A percentile compares a stretch with the other conserved stretches of the same genome.
Conservation (phyloP, 2,888 invertebrate species). For the Drosophila kuntzei region DNA sequence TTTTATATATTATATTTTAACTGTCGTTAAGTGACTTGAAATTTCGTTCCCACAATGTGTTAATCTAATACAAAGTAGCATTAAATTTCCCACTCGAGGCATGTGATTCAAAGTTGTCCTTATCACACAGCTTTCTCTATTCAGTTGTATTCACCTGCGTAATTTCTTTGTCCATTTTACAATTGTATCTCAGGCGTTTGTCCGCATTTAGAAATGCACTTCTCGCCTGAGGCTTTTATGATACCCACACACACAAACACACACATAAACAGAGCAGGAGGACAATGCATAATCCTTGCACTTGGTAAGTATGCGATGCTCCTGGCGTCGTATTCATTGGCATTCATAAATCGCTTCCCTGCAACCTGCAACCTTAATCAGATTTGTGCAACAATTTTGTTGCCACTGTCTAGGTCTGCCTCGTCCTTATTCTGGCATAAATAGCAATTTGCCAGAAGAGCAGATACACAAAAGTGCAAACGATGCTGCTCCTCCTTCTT, state of each 20-base stretch:
- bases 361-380: conserved; percentile 68
- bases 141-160: conserved; percentile 14
- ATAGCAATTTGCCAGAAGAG: conserved; percentile 58
- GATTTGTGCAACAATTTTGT: conserved; percentile 66
- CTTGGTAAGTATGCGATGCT: conserved; percentile 9
- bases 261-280: background rate
- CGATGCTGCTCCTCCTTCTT: background rate
- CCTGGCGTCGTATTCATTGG: conserved; percentile 38
- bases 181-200: conserved; percentile 21
- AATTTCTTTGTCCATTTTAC: conserved; percentile 23
- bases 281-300: conserved; percentile 28
- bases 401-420: conserved; percentile 31
- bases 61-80: background rate
- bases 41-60: conserved; percentile 3
- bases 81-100: background rate
- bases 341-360: conserved; percentile 71
- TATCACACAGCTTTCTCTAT: conserved; percentile 18
- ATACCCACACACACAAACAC: background rate
- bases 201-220: conserved; percentile 12
- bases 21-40: background rate
- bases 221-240: conserved; percentile 30
- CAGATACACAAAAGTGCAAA: conserved; percentile 32
- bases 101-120: conserved; percentile 4
- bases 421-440: conserved; percentile 38
- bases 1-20: no score